These are phyloP conservation scores for Hydra vulgaris DNA, from an alignment of 30 jellyfish, hydroid and myxozoan species.

Conservation along the genomic window DNA sequence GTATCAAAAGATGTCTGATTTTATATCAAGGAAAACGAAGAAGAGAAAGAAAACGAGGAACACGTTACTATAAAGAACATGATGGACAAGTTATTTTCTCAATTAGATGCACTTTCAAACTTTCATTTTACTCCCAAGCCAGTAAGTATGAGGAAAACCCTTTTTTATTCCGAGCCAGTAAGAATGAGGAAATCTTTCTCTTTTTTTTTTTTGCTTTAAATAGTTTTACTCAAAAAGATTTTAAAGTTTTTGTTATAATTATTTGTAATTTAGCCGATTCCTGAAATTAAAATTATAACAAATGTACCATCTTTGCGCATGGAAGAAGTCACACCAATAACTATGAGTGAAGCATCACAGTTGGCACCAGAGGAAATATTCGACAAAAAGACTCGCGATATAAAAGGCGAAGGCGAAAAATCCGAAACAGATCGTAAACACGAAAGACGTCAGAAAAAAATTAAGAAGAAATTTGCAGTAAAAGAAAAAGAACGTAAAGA, in stretches of 20 bases:
- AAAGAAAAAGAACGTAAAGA: conserved; percentile 23
- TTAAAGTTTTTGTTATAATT: background rate
- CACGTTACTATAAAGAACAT: conserved; percentile 56
- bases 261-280: conserved; percentile 51
- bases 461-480: conserved; percentile 28
- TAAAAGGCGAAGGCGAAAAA: conserved; percentile 41
- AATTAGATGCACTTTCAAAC: conserved; percentile 86
- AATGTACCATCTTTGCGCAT: conserved; percentile 75
- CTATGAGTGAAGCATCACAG: conserved; percentile 48
- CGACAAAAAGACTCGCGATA: conserved; percentile 24
- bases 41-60: conserved; percentile 75
- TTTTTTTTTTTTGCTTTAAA: background rate
- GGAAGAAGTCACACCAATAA: conserved; percentile 83
- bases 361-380: conserved; percentile 40
- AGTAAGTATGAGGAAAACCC: no score
- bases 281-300: conserved; percentile 62
- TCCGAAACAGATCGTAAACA: conserved; percentile 25
- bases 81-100: conserved; percentile 59
- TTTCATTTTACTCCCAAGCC: conserved; percentile 92
- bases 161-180: background rate
- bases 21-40: conserved; percentile 45
- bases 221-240: background rate
- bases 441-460: conserved; percentile 42
- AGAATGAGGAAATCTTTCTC: background rate
- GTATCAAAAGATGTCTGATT: no score